Percentiles rank a stretch among this genome's conserved stretches.
These are phyloP conservation scores for Mesembrinibis cayennensis DNA, from an alignment of 2,113 vertebrate genomes.

Conservation along the genomic window DNA sequence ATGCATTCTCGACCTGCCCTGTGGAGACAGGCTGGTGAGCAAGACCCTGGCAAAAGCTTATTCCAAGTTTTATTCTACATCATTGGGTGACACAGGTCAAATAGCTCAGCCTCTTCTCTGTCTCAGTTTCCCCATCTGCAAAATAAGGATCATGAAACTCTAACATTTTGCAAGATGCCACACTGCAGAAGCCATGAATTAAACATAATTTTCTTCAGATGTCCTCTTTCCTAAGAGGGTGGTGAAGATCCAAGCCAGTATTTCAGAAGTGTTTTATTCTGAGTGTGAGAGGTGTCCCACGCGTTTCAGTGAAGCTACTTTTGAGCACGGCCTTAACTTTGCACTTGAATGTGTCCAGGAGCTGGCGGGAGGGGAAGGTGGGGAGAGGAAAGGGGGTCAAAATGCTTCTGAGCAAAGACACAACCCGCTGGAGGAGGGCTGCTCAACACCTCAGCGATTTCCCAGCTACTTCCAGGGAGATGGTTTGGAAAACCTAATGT, in stretches of 20 bases:
- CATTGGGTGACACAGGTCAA: neutral
- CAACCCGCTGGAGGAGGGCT: fast-evolving
- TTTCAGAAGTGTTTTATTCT: neutral
- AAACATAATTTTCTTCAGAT: neutral
- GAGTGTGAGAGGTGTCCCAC: fast-evolving
- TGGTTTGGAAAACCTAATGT: neutral
- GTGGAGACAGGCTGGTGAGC: neutral
- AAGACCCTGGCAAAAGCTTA: neutral
- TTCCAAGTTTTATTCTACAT: neutral
- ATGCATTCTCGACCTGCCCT: neutral
- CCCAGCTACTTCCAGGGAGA: neutral
- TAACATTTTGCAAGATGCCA: neutral
- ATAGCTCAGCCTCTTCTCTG: neutral
- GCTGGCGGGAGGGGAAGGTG: neutral
- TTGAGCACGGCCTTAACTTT: neutral
- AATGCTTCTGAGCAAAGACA: neutral
- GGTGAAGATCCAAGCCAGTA: neutral
- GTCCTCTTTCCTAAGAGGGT: neutral
- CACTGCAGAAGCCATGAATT: neutral
- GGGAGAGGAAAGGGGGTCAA: neutral
- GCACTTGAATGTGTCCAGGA: neutral
- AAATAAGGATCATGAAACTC: neutral
- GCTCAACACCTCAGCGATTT: neutral
- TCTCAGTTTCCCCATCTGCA: neutral
- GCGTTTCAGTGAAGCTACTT: neutral